phyloP scores from a whole-genome alignment of 2,888 invertebrate species.

The Protonemura montana region DNA sequence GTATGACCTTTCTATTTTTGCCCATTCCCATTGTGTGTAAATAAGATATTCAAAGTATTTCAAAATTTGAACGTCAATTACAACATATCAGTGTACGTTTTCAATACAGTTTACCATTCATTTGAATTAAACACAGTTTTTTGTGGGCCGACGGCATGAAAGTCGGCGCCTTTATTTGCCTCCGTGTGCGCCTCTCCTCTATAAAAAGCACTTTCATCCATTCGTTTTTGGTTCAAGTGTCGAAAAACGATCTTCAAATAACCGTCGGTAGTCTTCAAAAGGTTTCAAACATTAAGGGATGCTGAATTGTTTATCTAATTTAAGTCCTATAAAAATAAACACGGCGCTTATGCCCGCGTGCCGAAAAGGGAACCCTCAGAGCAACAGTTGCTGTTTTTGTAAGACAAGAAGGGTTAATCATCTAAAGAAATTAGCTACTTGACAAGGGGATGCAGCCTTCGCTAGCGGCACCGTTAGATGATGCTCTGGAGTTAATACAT shows the following conservation, averaged over 20 bases:
- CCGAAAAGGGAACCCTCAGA: constrained; percentile 23
- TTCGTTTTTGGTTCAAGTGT: background rate
- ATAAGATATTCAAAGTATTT: no score
- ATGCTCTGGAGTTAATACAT: constrained; percentile 8
- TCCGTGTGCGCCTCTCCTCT: background rate
- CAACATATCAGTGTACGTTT: no score
- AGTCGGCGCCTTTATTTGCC: background rate
- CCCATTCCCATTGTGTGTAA: no score
- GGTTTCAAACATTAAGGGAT: constrained; percentile 32
- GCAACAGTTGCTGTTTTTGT: constrained; percentile 31
- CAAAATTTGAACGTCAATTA: no score
- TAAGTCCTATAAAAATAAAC: constrained; percentile 47
- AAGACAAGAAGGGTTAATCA: constrained; percentile 34
- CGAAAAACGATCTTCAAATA: constrained; percentile 7
- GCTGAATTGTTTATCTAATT: constrained; percentile 46
- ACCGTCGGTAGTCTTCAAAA: constrained; percentile 34
- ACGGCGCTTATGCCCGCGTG: constrained; percentile 28
- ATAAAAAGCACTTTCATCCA: background rate
- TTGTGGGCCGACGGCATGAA: no score
- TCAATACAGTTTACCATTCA: no score
- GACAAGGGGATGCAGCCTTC: background rate
- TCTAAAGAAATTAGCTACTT: constrained; percentile 26
- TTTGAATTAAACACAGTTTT: no score
- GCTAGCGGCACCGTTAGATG: constrained; percentile 19
- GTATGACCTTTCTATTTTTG: no score